phyloP scores from a whole-genome alignment of 2,888 invertebrate genomes.

The Athalia circularis region DNA sequence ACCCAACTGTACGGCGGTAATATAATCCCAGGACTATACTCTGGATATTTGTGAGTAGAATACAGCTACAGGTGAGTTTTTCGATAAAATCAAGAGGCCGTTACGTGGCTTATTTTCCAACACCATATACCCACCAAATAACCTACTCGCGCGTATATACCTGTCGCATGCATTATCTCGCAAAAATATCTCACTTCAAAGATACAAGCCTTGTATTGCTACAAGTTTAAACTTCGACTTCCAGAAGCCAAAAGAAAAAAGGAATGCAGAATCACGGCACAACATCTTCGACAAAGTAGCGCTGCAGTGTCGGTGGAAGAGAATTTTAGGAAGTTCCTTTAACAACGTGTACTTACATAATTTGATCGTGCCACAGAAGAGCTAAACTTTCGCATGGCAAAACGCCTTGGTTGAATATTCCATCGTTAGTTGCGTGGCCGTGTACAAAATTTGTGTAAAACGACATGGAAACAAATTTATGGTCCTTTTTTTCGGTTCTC shows the following conservation, averaged over 20 bases:
- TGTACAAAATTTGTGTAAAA: constrained; percentile 3
- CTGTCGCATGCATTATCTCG: no score
- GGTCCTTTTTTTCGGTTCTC: neutral
- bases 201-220: neutral
- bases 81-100: no score
- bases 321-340: neutral
- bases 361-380: no score
- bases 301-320: neutral
- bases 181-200: neutral
- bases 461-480: neutral
- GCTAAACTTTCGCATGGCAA: no score
- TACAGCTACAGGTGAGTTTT: neutral
- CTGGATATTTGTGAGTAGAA: neutral
- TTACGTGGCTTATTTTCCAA: no score
- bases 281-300: constrained; percentile 25
- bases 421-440: constrained; percentile 11
- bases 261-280: constrained; percentile 3
- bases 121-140: no score
- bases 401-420: constrained; percentile 1
- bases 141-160: no score
- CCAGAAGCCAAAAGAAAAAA: neutral
- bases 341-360: no score
- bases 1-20: neutral
- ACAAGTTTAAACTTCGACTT: neutral
- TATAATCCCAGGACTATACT: neutral